phyloP scores from a whole-genome alignment of 2,797 vertebrate genomes.

The Bradypus variegatus region DNA sequence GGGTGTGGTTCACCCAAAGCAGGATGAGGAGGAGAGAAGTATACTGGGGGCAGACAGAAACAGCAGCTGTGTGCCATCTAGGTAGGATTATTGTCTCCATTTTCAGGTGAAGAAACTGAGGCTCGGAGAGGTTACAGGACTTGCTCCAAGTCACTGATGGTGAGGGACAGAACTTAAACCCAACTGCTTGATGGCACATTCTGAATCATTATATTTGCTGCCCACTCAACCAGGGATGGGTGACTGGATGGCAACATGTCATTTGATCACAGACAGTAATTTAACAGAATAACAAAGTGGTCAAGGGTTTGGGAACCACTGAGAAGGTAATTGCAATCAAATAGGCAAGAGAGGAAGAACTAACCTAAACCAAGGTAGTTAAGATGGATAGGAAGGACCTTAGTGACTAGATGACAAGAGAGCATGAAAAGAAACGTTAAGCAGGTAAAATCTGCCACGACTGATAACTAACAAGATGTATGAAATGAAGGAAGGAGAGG shows the following conservation, averaged over 20 bases:
- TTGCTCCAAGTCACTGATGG: background rate
- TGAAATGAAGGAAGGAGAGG: background rate
- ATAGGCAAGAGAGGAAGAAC: background rate
- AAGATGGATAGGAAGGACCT: background rate
- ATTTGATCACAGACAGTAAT: background rate
- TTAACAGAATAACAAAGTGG: background rate
- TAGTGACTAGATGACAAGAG: background rate
- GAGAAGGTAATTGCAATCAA: background rate
- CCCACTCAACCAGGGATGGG: background rate
- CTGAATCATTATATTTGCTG: background rate
- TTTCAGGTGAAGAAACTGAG: background rate
- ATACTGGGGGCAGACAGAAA: background rate
- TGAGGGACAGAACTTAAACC: background rate
- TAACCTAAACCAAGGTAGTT: background rate
- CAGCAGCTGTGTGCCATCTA: background rate
- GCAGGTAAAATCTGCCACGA: background rate
- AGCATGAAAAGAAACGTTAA: background rate
- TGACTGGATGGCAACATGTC: background rate
- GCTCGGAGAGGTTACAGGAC: background rate
- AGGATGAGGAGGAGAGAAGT: background rate
- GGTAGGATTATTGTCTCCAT: background rate
- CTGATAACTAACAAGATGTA: background rate
- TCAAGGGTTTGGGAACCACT: background rate
- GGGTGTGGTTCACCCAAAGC: background rate
- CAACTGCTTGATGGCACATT: background rate